phyloP scores from a whole-genome alignment of 2,888 invertebrate species.

The Pseudoips prasinana region DNA sequence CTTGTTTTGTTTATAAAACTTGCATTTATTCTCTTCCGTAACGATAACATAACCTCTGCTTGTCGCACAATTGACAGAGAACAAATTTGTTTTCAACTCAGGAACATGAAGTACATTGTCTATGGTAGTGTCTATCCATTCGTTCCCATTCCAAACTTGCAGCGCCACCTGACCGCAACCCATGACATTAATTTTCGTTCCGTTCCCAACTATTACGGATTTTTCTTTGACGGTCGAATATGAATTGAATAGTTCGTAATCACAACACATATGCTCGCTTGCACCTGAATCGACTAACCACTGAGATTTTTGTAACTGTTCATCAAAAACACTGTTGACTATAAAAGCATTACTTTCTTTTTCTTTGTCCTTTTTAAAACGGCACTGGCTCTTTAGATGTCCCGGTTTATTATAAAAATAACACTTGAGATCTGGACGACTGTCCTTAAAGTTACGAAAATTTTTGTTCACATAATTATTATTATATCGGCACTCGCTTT shows the following conservation, averaged over 20 bases:
- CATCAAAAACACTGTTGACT: conserved; percentile 1
- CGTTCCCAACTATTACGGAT: conserved; percentile 23
- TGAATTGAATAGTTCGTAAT: conserved; percentile 16
- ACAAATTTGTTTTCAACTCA: conserved; percentile 21
- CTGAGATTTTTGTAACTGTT: conserved; percentile 10
- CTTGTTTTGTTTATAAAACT: conserved; percentile 18
- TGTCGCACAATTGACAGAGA: conserved; percentile 21
- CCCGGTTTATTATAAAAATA: conserved; percentile 17
- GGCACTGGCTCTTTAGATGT: conserved; percentile 16
- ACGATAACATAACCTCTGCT: conserved; percentile 25
- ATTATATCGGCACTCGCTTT: conserved; percentile 1
- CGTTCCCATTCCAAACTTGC: conserved; percentile 18
- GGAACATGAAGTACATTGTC: conserved; percentile 30
- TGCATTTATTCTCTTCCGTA: conserved; percentile 17
- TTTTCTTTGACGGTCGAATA: conserved; percentile 7
- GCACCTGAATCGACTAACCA: conserved; percentile 31
- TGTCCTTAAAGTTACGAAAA: background rate
- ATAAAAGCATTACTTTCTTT: conserved; percentile 23
- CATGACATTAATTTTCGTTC: conserved; percentile 9
- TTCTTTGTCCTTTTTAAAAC: conserved; percentile 8
- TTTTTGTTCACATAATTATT: background rate
- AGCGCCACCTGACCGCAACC: conserved; percentile 25
- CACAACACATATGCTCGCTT: conserved; percentile 18
- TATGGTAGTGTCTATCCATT: conserved; percentile 28
- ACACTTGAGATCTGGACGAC: conserved; percentile 4